These are phyloP conservation scores for Taxidea taxus DNA, from an alignment of 2,113 vertebrate genomes.

Conservation along the genomic window DNA sequence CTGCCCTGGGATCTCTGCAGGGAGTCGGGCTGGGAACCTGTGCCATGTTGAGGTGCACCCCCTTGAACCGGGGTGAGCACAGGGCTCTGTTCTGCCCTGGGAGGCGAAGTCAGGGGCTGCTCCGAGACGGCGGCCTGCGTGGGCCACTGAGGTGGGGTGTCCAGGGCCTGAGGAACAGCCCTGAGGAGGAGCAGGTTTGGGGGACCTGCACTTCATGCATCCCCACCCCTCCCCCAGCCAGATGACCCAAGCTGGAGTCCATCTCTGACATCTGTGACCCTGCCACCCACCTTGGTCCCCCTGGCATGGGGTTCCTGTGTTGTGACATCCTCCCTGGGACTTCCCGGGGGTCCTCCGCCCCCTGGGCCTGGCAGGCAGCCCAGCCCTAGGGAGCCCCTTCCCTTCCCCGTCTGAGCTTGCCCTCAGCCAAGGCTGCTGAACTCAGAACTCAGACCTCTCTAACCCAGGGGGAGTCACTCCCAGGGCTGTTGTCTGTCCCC, in stretches of 20 bases:
- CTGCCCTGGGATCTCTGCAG: accelerated
- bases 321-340: not conserved
- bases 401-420: accelerated
- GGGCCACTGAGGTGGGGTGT: not conserved
- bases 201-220: not conserved
- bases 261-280: not conserved
- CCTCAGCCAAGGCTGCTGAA: not conserved
- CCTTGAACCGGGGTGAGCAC: accelerated
- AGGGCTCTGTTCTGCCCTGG: not conserved
- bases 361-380: not conserved
- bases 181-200: not conserved
- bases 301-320: accelerated
- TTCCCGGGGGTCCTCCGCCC: not conserved
- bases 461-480: too few species aligned
- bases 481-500: too few species aligned
- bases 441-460: not conserved
- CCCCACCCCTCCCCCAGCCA: not conserved
- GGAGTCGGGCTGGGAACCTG: accelerated
- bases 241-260: accelerated
- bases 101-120: not conserved
- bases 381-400: not conserved
- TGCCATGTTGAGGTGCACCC: not conserved
- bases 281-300: accelerated
- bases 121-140: accelerated
- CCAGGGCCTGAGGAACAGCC: accelerated